Evolutionary conservation across 2,797 vertebrate genomes (phyloP).

Genomic region (Bovichtus variegatus): DNA sequence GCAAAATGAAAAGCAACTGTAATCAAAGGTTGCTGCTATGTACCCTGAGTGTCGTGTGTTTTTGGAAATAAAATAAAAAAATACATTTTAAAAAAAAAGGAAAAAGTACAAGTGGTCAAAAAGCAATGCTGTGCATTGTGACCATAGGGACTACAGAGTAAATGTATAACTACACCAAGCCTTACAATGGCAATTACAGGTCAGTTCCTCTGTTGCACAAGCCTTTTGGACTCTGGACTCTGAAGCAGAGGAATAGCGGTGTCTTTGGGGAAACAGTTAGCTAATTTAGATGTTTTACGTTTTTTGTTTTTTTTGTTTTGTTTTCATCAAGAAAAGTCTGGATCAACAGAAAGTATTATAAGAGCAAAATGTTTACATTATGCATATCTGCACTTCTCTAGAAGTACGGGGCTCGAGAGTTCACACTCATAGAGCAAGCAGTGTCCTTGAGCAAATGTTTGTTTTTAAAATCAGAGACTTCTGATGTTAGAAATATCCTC

Average conservation of each 20-base stretch:
- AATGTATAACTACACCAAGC: conserved; percentile 88
- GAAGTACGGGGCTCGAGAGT: conserved; percentile 84
- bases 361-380: conserved; percentile 95
- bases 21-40: conserved; percentile 64
- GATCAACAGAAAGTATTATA: conserved; percentile 85
- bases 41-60: conserved; percentile 74
- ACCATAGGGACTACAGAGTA: conserved; percentile 83
- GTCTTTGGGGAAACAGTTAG: conserved; percentile 83
- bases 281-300: conserved; percentile 69
- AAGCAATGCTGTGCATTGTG: conserved; percentile 91
- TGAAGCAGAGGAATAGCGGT: conserved; percentile 85
- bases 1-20: conserved; percentile 59
- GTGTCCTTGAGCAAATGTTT: conserved; percentile 72
- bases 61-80: conserved; percentile 67
- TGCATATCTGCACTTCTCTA: conserved; percentile 93
- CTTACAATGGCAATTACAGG: conserved; percentile 90
- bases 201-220: conserved; percentile 94
- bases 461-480: conserved; percentile 90
- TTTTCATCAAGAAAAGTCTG: conserved; percentile 92
- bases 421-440: conserved; percentile 80
- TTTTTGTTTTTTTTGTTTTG: conserved; percentile 67
- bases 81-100: not conserved
- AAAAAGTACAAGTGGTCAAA: conserved; percentile 49
- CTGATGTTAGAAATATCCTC: conserved; percentile 87
- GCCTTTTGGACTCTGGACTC: conserved; percentile 86